Base-by-base conservation (phyloP, 2,797 vertebrate species). In the Aplochiton taeniatus region DNA sequence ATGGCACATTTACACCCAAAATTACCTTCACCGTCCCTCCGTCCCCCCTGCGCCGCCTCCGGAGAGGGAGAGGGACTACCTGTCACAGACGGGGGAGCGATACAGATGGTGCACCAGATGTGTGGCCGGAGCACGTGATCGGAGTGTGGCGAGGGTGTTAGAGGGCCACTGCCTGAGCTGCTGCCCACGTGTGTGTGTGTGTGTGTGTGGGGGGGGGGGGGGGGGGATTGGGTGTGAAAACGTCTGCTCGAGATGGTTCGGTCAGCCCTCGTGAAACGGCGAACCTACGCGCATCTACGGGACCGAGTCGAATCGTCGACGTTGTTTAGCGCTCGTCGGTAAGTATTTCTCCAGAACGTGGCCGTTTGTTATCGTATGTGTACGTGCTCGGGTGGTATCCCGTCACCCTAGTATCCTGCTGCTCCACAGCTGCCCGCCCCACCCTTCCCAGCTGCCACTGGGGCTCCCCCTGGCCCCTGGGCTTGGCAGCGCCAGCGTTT, bases 381-480 rank as follows among this genome's bases (percentile, higher is more conserved):
- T 31, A 31, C 19, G 46, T 13, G 82, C 81, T 90, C 88, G 86
- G 80, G 88, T 83, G 79, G 85, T 80, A 79, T 89, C 77, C 74
- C 69, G 77, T 87, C 87, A 79, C 85, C 86, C 75, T 87, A 81
- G 82, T 84, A 78, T 88, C 90, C 88, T 91, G 91, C 91, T 92
- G 91, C 90, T 92, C 90, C 90, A 89, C 92, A 92, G 90, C 90
- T 93, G 91, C 89, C 88, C 71, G 83, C 90, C 83, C 87, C 90
- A 87, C 90, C 90, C 89, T 86, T 89, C 87, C 90, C 91, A 93
- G 91, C 91, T 93, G 92, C 91, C 84, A 88, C 87, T 86, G 91
- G 86, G 90, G 82, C 89, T 90, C 90, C 90, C 90, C 77, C 83
- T 54, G 77, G 89, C 87, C 88, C 61, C 76, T 82, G 75, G 49